Evolutionary conservation across 2,888 invertebrate species (phyloP).

Genomic region (Dryobotodes eremita): DNA sequence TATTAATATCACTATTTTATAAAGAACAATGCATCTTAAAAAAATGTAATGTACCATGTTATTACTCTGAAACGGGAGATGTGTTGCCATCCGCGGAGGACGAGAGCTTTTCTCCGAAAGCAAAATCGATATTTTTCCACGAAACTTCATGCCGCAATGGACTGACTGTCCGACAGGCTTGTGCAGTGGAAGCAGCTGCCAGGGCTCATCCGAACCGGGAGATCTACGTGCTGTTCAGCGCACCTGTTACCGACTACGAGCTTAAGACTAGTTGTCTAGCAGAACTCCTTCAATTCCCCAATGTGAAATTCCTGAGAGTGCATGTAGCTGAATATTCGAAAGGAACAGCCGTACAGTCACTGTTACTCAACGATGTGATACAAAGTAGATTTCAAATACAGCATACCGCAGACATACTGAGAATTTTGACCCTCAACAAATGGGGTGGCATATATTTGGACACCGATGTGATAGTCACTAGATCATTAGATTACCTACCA

Average conservation of each 20-base stretch:
- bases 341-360: constrained; percentile 38
- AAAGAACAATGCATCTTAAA: background rate
- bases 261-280: too few relatives aligned
- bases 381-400: constrained; percentile 61
- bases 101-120: constrained; percentile 65
- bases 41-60: constrained; percentile 15
- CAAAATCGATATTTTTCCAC: constrained; percentile 58
- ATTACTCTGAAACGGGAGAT: constrained; percentile 48
- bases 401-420: constrained; percentile 91
- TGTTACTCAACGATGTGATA: constrained; percentile 20
- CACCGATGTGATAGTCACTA: constrained; percentile 92
- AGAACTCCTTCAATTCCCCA: too few relatives aligned
- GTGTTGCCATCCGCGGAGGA: constrained; percentile 67
- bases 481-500: constrained; percentile 87
- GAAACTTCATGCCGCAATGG: constrained; percentile 58
- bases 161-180: constrained; percentile 92
- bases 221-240: constrained; percentile 88
- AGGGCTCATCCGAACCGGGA: constrained; percentile 90
- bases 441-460: constrained; percentile 94
- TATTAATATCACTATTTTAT: constrained; percentile 1
- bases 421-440: constrained; percentile 92
- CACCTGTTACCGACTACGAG: too few relatives aligned
- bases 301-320: constrained; percentile 17
- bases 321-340: constrained; percentile 75
- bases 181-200: constrained; percentile 93